Conservation (phyloP, 2,113 vertebrate genomes). For the Eleginops maclovinus region DNA sequence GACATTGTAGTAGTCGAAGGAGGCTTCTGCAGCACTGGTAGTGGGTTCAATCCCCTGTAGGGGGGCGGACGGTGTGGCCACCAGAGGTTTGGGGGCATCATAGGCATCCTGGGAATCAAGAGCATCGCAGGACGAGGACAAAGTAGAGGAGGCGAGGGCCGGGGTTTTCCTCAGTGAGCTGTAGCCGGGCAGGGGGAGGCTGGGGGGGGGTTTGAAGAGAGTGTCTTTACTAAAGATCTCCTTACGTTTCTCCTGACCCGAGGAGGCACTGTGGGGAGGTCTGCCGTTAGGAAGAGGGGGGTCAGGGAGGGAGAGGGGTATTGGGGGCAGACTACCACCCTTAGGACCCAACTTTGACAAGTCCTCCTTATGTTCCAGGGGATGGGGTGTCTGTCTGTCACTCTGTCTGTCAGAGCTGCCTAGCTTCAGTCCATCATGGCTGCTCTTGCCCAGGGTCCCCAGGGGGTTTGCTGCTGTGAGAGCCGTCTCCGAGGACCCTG, state of each 20-base stretch:
- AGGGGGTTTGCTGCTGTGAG: constrained; percentile 88
- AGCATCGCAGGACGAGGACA: constrained; percentile 85
- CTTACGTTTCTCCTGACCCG: constrained; percentile 91
- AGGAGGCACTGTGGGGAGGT: constrained; percentile 85
- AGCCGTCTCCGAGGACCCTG: constrained; percentile 90
- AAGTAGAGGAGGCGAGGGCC: constrained; percentile 81
- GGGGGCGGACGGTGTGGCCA: constrained; percentile 78
- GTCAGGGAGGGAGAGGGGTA: constrained; percentile 79
- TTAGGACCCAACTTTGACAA: constrained; percentile 80
- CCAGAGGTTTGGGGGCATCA: constrained; percentile 88
- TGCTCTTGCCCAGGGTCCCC: constrained; percentile 89
- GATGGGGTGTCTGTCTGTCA: constrained; percentile 89
- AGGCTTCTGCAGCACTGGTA: constrained; percentile 87
- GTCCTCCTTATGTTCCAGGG: constrained; percentile 89
- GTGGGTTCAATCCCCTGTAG: constrained; percentile 84
- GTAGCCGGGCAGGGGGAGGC: constrained; percentile 87
- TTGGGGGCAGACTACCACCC: constrained; percentile 75
- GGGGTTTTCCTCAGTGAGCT: constrained; percentile 90
- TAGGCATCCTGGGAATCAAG: constrained; percentile 90
- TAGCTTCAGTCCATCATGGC: constrained; percentile 87
- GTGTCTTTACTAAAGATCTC: constrained; percentile 98
- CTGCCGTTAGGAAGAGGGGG: constrained; percentile 88
- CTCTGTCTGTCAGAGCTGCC: constrained; percentile 85
- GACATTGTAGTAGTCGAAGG: constrained; percentile 98
- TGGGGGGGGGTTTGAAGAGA: constrained; percentile 93